Evolutionary conservation across 2,797 vertebrate species (phyloP), one percentile per base, ranked within the genome.

Genomic region (Acipenser ruthenus): DNA sequence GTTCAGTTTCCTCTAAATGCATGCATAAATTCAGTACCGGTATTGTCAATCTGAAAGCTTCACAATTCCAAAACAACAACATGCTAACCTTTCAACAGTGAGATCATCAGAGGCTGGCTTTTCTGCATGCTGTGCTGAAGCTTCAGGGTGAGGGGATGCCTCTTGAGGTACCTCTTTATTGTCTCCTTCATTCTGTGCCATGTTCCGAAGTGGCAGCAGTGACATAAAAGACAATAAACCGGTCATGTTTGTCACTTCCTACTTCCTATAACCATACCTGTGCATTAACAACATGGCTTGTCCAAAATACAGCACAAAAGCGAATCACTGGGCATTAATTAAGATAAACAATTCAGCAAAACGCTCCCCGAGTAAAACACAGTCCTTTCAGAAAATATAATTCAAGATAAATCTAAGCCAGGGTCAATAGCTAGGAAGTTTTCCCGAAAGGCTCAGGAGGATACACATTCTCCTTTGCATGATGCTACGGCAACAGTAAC

Each of bases 171-270:
- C 64, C 0, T 53, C 72, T 68, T 77, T 79, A 37, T 60, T 82
- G 70, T 86, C 79, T 64, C 72, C 80, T 74, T 77, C 86, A 70
- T 70, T 78, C 89, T 87, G 89, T 69, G 74, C 77, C 74, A 91
- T 75, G 74, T 87, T 86, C 76, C 82, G 80, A n/a, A 96, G 81
- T 60, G 93, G 91, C 50, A 97, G 82, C 69, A 91, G 90, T 70
- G 91, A 94, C 65, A 97, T 84, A 50, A 95, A 75, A 78, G 88
- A 96, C 68, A 97, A 82, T 77, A 98, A 89, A 64, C 93, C 93
- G 2, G 90, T 96, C 93, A 98, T 95, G 70, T 60, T 74, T 72
- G 62, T 77, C 74, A 18, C n/a, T 8, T 53, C 51, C 12, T 8
- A 6, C 9, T 13, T 7, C 11, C 47, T 50, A 48, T 18, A 8